A percentile compares a stretch with the other conserved stretches of the same genome.
Conservation (phyloP, 2,797 vertebrate species). For the Pseudomugil gertrudae region DNA sequence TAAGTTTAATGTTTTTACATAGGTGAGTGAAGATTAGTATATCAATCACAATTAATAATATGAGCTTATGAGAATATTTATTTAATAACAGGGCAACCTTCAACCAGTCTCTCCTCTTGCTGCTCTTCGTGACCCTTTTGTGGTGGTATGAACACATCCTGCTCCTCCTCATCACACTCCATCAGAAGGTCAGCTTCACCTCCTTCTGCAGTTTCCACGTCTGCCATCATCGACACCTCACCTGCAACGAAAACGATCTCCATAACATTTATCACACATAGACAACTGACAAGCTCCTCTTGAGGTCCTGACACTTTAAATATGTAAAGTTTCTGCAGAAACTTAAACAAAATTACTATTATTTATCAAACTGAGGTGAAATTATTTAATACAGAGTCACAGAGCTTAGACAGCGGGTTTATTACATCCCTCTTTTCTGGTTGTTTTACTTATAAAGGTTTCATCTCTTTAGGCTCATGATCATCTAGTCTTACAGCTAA, state of each 20-base stretch:
- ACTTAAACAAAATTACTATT: background rate
- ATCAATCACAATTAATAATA: no score
- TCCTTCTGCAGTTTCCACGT: background rate
- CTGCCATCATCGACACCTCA: constrained; percentile 12
- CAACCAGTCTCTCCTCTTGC: background rate
- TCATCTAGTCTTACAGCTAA: no score
- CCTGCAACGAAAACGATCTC: constrained; percentile 21
- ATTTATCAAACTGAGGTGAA: background rate
- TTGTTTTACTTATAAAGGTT: no score
- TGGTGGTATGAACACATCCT: background rate
- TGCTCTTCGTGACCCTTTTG: background rate
- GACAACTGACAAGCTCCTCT: background rate
- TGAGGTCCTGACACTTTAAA: background rate
- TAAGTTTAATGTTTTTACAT: no score
- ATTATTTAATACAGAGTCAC: background rate
- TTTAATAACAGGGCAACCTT: constrained; percentile 11
- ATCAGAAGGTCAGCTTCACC: constrained; percentile 21
- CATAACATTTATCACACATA: background rate
- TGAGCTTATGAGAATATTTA: background rate
- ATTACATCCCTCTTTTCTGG: no score
- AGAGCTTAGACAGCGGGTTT: no score
- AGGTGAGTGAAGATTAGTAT: no score
- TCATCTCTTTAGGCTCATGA: no score
- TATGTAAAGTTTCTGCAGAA: background rate
- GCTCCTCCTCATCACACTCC: constrained; percentile 50